Conservation (phyloP, 2,113 vertebrate genomes). For the Axis porcinus region DNA sequence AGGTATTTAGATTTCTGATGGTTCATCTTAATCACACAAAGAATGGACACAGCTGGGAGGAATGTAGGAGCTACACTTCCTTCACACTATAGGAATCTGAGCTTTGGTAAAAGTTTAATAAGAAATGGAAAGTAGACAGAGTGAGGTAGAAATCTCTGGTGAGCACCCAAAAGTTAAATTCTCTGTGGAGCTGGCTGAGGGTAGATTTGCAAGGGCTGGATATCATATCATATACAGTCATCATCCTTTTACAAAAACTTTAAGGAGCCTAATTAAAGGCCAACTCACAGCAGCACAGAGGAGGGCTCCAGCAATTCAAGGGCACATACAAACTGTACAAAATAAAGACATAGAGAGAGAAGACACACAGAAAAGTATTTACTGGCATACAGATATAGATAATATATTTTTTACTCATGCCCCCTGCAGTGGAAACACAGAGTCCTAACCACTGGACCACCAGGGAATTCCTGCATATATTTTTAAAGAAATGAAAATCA, state of each 20-base stretch:
- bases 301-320: background rate
- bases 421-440: background rate
- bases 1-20: background rate
- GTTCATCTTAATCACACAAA: background rate
- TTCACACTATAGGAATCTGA: background rate
- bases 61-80: background rate
- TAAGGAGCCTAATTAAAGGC: background rate
- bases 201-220: background rate
- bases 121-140: background rate
- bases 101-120: background rate
- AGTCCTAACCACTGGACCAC: background rate
- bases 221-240: background rate
- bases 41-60: background rate
- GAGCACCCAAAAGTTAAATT: background rate
- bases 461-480: background rate
- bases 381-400: background rate
- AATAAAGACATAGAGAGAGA: background rate
- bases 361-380: background rate
- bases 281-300: background rate
- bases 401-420: background rate
- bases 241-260: background rate
- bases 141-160: background rate
- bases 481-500: background rate
- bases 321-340: background rate
- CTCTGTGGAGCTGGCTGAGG: background rate